Evolutionary conservation across 1,140 invertebrate species (phyloP).

Genomic region (Heliconius congener): DNA sequence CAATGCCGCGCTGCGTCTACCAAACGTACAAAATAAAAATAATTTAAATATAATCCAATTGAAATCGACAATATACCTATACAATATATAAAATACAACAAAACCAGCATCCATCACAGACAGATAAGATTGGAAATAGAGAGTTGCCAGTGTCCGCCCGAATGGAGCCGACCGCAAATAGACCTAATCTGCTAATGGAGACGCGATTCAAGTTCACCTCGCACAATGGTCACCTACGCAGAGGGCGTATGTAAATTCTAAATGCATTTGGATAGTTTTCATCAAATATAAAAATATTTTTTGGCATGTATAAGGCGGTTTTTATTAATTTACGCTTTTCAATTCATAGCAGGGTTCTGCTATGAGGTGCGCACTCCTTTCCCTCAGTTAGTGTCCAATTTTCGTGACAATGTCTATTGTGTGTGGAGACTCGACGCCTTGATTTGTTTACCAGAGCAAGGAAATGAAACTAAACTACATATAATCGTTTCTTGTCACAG

Average conservation of each 20-base stretch:
- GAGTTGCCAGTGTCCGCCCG: background rate
- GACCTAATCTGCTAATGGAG: constrained; percentile 8
- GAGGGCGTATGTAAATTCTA: background rate
- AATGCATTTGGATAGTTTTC: background rate
- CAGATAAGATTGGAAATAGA: background rate
- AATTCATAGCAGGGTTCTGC: too few species aligned
- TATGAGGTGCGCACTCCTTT: too few species aligned
- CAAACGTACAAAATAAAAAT: background rate
- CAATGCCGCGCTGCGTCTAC: background rate
- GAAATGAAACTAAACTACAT: too few species aligned
- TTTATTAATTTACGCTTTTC: too few species aligned
- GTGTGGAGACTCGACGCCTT: too few species aligned
- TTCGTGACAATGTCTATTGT: too few species aligned
- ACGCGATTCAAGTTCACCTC: constrained; percentile 3
- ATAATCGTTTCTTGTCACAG: too few species aligned
- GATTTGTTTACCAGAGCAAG: too few species aligned
- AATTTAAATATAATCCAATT: background rate
- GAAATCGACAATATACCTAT: background rate
- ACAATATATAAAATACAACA: background rate
- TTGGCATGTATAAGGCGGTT: background rate
- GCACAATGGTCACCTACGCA: background rate
- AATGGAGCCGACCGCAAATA: background rate
- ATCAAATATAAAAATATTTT: background rate
- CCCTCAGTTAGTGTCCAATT: too few species aligned
- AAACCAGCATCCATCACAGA: constrained; percentile 1